Conservation (phyloP, 2,888 invertebrate genomes). For the Calameuta pallipes region DNA sequence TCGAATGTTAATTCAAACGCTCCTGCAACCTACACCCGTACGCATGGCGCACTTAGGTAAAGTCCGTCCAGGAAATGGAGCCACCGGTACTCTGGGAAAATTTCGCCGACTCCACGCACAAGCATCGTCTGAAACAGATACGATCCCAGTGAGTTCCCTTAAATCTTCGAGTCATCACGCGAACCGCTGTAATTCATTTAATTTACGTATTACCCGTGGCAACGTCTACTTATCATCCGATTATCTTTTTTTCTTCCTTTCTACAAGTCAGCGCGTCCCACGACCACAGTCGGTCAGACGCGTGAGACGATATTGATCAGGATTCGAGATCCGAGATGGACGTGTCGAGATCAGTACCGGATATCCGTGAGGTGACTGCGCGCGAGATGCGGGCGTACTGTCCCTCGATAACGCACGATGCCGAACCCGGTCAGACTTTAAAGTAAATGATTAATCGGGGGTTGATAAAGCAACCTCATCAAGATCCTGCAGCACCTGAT, state of each 20-base stretch:
- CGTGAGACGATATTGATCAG: conserved; percentile 7
- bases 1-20: conserved; percentile 43
- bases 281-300: not conserved
- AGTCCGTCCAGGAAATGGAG: not conserved
- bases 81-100: not conserved
- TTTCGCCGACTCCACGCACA: not conserved
- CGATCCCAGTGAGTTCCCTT: not conserved
- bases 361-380: conserved; percentile 58
- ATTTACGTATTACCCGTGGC: not conserved
- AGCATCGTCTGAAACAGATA: not conserved
- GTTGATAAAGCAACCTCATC: not conserved
- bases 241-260: not conserved
- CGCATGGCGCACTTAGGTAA: not conserved
- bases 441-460: not conserved
- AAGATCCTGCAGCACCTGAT: not conserved
- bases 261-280: not conserved
- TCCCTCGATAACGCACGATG: conserved; percentile 19
- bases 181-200: not conserved
- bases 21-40: conserved; percentile 15
- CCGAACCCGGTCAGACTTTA: not conserved
- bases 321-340: conserved; percentile 8
- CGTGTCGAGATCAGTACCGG: conserved; percentile 47
- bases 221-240: not conserved
- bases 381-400: conserved; percentile 55
- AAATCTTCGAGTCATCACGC: not conserved